Evolutionary conservation across 1,140 invertebrate species (phyloP), one percentile per base, ranked within the genome.

Genomic region (Lordiphosa stackelbergi): DNA sequence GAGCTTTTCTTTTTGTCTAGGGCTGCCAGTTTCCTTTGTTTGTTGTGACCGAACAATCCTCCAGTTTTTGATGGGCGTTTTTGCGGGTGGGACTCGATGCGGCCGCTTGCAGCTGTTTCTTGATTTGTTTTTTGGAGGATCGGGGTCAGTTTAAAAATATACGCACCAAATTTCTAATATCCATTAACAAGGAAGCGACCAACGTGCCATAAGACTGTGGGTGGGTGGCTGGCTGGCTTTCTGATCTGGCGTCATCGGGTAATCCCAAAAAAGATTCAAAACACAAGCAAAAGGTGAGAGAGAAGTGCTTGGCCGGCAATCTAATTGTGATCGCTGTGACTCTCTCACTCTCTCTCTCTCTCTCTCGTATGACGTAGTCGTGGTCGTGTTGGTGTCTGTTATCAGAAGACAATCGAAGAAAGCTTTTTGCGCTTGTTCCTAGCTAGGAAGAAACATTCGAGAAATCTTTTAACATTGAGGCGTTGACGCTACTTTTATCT

Each of bases 81-180:
- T 48, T 45, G 46, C 31, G 28, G 34, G 46, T 36, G 64, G 65
- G 43, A 60, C 22, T 5, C 4, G 53, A 59, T 36, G 54, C 47
- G 55, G 54, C 13, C 55, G 63, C 47, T 19, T 35, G 63, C 65
- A 68, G 65, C 65, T 69, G 64, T 69, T 66, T 68, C 49, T 43
- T 16, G 41, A 60, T 53, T 69, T 56, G 62, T 74, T 79, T 57
- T 62, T 64, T 24, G 22, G 22, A 75, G 77, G 75, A 83, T 75
- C 61, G 83, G 63, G 75, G 75, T 79, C 75, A 79, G 49, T 71
- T 79, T 79, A 79, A 64, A 79, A 79, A 79, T 79, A 79, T 49
- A 57, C 71, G 54, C 48, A 35, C 64, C 37, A 48, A 53, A 53
- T 68, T 66, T 81, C 66, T 66, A 66, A 70, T 66, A 63, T 68